Evolutionary conservation across 37 sponge, comb jelly and placozoan genomes (phyloP).

Genomic region (Spongilla lacustris): DNA sequence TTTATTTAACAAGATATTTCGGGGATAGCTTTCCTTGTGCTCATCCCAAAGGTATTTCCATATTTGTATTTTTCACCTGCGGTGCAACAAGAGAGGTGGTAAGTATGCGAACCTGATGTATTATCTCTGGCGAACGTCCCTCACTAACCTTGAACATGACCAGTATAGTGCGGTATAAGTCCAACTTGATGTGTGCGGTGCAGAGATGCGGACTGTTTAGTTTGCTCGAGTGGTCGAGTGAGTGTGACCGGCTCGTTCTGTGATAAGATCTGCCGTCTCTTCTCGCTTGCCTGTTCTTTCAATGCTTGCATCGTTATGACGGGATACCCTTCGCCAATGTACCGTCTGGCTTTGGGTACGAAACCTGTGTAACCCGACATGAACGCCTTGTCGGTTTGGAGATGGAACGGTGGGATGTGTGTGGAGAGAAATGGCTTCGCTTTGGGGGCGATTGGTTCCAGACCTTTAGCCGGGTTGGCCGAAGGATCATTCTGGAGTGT

Average conservation of each 20-base stretch:
- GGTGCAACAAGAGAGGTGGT: neutral
- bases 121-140: no score
- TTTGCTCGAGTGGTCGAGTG: conserved; percentile 21
- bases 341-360: conserved; percentile 87
- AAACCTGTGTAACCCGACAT: conserved; percentile 98
- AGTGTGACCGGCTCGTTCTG: conserved; percentile 58
- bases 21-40: conserved; percentile 60
- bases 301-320: conserved; percentile 81
- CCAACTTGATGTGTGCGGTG: conserved; percentile 81
- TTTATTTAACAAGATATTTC: conserved; percentile 14
- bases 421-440: conserved; percentile 69
- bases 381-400: conserved; percentile 83
- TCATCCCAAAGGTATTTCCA: conserved; percentile 73
- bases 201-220: conserved; percentile 4
- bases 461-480: conserved; percentile 8
- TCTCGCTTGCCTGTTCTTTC: conserved; percentile 74
- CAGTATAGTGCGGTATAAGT: conserved; percentile 93
- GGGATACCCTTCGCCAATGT: conserved; percentile 92
- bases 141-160: conserved; percentile 88
- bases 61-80: conserved; percentile 79
- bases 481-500: conserved; percentile 35
- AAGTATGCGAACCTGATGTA: neutral
- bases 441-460: conserved; percentile 49
- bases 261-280: conserved; percentile 39
- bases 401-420: conserved; percentile 68